Conservation (phyloP, 2,888 invertebrate species). For the Mimachlamys varia region DNA sequence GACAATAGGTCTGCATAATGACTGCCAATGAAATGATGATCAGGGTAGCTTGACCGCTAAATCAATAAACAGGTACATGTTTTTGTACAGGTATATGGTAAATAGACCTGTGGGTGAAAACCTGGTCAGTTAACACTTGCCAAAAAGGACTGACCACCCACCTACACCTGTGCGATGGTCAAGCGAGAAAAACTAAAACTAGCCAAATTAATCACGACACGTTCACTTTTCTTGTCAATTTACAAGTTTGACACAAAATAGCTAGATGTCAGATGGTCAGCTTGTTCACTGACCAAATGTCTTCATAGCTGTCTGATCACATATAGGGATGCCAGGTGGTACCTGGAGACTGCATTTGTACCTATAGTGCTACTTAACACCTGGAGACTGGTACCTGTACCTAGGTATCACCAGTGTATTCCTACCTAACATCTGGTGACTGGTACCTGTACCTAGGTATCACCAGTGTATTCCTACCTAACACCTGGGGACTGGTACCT, state of each 20-base stretch:
- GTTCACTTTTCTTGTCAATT: neutral
- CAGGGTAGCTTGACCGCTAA: conserved; percentile 28
- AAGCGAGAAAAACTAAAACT: neutral
- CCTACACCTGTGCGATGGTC: neutral
- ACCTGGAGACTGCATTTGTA: neutral
- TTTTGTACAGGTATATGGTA: neutral
- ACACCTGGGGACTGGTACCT: no score
- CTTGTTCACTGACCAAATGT: neutral
- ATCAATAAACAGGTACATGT: neutral
- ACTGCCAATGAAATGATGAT: conserved; percentile 27
- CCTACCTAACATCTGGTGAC: neutral
- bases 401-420: no score
- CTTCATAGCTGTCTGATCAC: neutral
- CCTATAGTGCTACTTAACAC: neutral
- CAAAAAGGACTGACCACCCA: conserved; percentile 8
- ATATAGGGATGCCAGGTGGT: neutral
- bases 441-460: neutral
- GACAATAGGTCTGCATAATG: conserved; percentile 26
- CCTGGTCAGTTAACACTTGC: neutral
- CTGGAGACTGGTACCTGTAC: neutral
- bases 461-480: no score
- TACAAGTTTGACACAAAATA: conserved; percentile 1
- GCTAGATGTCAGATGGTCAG: neutral
- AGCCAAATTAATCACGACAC: conserved; percentile 6
- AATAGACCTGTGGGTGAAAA: neutral